Conservation (phyloP, 2,888 invertebrate genomes). For the Caenorhabditis japonica region DNA sequence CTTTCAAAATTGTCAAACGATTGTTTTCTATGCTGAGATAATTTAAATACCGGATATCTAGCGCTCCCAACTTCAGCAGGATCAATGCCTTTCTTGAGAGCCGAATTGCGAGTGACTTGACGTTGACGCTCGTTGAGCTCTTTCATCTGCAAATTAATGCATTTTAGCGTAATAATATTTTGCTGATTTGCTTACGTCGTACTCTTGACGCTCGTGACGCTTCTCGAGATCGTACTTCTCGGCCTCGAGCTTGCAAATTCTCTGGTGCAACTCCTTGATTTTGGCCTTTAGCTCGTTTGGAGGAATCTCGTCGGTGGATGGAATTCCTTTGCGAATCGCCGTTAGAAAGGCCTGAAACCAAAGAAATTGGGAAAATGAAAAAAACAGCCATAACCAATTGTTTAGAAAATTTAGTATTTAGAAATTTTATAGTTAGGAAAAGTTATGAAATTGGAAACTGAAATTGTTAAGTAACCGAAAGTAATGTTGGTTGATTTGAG, state of each 20-base stretch:
- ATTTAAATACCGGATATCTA: slow-evolving; percentile 60
- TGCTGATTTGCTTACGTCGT: slow-evolving; percentile 76
- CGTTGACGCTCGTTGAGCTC: slow-evolving; percentile 77
- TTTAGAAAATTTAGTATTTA: background rate
- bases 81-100: slow-evolving; percentile 74
- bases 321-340: slow-evolving; percentile 58
- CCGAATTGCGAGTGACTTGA: slow-evolving; percentile 73
- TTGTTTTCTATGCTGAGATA: no score
- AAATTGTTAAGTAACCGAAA: slow-evolving; percentile 9
- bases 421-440: background rate
- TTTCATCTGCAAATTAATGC: slow-evolving; percentile 68
- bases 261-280: slow-evolving; percentile 74
- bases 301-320: slow-evolving; percentile 50
- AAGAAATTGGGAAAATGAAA: no score
- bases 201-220: slow-evolving; percentile 75
- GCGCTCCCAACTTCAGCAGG: slow-evolving; percentile 65
- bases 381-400: background rate
- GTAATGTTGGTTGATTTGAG: no score
- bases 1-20: no score
- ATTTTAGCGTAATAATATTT: no score
- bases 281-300: slow-evolving; percentile 68
- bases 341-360: slow-evolving; percentile 60
- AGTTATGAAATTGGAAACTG: background rate
- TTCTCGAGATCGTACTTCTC: slow-evolving; percentile 77
- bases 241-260: slow-evolving; percentile 75